phyloP scores from a whole-genome alignment of 2,113 vertebrate species.

The Antechinus flavipes region DNA sequence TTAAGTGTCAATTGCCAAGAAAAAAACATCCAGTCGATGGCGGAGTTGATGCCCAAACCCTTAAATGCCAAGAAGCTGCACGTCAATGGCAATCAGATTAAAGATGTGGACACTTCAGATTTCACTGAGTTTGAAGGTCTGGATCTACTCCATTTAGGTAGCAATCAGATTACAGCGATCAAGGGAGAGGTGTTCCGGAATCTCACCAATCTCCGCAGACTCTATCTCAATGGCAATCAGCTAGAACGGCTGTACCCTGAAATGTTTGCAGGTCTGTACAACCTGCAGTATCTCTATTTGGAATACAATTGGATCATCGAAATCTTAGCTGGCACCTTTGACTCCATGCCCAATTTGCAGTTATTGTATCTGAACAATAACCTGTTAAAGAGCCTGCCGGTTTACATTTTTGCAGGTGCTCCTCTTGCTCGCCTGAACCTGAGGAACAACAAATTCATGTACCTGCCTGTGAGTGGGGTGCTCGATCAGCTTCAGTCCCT shows the following conservation, averaged over 20 bases:
- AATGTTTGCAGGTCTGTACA: constrained; percentile 96
- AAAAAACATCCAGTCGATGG: constrained; percentile 92
- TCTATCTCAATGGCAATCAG: constrained; percentile 98
- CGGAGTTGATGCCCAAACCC: constrained; percentile 92
- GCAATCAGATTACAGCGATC: constrained; percentile 93
- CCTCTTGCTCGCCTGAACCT: constrained; percentile 95
- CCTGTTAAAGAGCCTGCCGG: constrained; percentile 94
- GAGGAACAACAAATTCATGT: constrained; percentile 99
- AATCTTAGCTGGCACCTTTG: constrained; percentile 96
- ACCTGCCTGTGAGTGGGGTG: constrained; percentile 96
- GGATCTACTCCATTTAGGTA: constrained; percentile 96
- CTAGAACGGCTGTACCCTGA: constrained; percentile 95
- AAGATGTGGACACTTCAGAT: constrained; percentile 90
- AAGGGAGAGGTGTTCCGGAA: constrained; percentile 95
- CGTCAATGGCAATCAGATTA: constrained; percentile 95
- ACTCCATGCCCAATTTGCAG: constrained; percentile 96
- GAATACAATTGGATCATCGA: constrained; percentile 99
- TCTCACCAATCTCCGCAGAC: constrained; percentile 95
- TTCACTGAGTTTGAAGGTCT: constrained; percentile 95
- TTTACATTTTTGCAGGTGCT: constrained; percentile 94
- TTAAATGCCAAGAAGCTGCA: constrained; percentile 97
- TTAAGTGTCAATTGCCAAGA: constrained; percentile 98
- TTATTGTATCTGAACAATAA: constrained; percentile 98
- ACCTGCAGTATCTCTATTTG: constrained; percentile 97
- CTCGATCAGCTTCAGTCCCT: constrained; percentile 95